phyloP scores from a whole-genome alignment of 2,797 vertebrate genomes.

The Hydrocynus forskahlii region DNA sequence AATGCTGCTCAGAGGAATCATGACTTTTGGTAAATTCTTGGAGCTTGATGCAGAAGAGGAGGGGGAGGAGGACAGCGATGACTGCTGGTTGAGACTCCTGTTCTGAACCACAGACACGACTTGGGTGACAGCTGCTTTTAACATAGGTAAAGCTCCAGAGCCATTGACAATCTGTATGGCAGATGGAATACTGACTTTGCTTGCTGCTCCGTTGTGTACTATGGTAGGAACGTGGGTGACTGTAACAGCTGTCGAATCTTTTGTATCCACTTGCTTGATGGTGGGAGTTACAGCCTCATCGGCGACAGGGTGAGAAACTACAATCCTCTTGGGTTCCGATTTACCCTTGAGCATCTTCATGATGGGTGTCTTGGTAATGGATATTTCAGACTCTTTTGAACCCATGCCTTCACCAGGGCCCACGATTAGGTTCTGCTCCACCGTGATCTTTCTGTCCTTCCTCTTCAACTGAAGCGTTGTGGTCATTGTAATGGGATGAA shows the following conservation, averaged over 20 bases:
- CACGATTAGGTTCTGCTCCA: conserved; percentile 84
- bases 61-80: conserved; percentile 68
- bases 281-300: conserved; percentile 68
- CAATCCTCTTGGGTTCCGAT: conserved; percentile 90
- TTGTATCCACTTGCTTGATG: conserved; percentile 69
- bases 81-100: conserved; percentile 78
- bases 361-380: conserved; percentile 96
- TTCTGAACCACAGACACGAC: conserved; percentile 87
- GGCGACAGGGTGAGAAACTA: conserved; percentile 78
- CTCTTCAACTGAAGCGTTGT: conserved; percentile 86
- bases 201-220: conserved; percentile 76
- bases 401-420: conserved; percentile 67
- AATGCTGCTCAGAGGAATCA: conserved; percentile 98
- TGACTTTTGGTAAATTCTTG: conserved; percentile 95
- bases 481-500: conserved; percentile 77
- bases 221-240: conserved; percentile 78
- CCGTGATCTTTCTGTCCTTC: conserved; percentile 78
- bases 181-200: conserved; percentile 75
- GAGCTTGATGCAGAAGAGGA: conserved; percentile 71
- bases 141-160: conserved; percentile 85
- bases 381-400: conserved; percentile 86
- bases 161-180: conserved; percentile 87
- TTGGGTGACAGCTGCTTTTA: conserved; percentile 91
- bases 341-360: conserved; percentile 97
- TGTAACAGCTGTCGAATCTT: conserved; percentile 70